Conservation (phyloP, 2,888 invertebrate genomes). For the Synergus gifuensis region DNA sequence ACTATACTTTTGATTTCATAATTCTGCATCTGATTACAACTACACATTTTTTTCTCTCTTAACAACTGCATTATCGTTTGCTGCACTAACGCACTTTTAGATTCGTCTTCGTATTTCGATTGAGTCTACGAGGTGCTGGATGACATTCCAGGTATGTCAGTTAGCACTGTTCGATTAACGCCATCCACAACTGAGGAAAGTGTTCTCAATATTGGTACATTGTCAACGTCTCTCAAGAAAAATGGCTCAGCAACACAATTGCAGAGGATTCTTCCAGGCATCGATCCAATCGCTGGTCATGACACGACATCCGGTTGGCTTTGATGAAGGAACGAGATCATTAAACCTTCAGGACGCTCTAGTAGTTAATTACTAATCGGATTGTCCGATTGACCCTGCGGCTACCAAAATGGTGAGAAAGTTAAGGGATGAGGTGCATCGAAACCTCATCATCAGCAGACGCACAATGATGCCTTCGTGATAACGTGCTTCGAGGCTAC, state of each 20-base stretch:
- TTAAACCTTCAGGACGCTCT: conserved; percentile 46
- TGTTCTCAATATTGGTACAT: conserved; percentile 71
- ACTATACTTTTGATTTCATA: background rate
- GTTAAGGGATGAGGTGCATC: conserved; percentile 2
- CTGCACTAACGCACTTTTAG: conserved; percentile 35
- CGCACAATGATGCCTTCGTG: conserved; percentile 73
- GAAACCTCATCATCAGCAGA: conserved; percentile 59
- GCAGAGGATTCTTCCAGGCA: conserved; percentile 80
- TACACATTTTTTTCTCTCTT: conserved; percentile 70
- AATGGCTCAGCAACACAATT: conserved; percentile 82
- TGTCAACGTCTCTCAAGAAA: conserved; percentile 73
- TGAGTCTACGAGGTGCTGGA: conserved; percentile 32
- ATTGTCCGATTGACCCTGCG: conserved; percentile 39
- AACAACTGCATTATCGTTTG: conserved; percentile 20
- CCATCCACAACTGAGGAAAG: conserved; percentile 81
- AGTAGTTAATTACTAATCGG: conserved; percentile 48
- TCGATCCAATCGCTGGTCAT: conserved; percentile 87
- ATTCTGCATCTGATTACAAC: background rate
- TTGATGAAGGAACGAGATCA: conserved; percentile 67
- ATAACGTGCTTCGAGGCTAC: conserved; percentile 53
- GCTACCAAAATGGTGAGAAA: conserved; percentile 15
- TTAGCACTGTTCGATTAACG: conserved; percentile 76
- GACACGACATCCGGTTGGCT: conserved; percentile 86
- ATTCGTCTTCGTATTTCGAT: conserved; percentile 20
- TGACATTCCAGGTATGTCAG: conserved; percentile 57